Evolutionary conservation across 2,113 vertebrate species (phyloP), one percentile per base, ranked within the genome.

Genomic region (Pachyramphus minor): DNA sequence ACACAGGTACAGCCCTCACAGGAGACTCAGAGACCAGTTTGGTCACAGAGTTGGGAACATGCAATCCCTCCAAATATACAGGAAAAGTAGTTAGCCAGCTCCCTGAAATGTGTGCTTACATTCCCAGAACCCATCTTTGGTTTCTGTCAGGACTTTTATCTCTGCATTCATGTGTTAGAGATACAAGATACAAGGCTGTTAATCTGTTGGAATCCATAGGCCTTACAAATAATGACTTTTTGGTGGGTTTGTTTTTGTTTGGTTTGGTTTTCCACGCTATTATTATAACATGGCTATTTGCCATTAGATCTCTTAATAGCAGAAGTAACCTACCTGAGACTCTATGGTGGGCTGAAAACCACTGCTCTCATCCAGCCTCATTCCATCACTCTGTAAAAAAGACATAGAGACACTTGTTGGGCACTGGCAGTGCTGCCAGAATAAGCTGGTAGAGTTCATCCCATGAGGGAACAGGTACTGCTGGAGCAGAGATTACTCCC

Each of bases 281-380:
- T 63, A 56, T 87, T 62, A 33, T 5, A 45, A 58, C 21, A 8
- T 2, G 20, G 23, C 33, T 64, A 9, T 58, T 73, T 82, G 37
- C 47, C 41, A 22, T 3, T 35, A 68, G n/a, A 60, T n/a, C 71
- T 88, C 37, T 28, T 52, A 55, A 8, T 11, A 69, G 76, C 39
- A 74, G 69, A 30, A 62, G 37, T 12, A 56, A 78, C 64, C 3
- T 94, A 98, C 97, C 97, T 98, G 97, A 62, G 96, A 91, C 62
- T 98, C 97, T 53, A 96, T 4, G 3, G 77, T 69, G 60, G 74
- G 92, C 69, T 84, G 95, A 42, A 49, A 42, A 33, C 45, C 63
- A 49, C 80, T 87, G 86, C 55, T 92, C 44, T 85, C 93, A 72
- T 97, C 96, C 91, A 71, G 73, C 59, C 81, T 84, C 0, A n/a